Evolutionary conservation across 2,888 invertebrate genomes (phyloP).

Genomic region (Drosophila monieri): DNA sequence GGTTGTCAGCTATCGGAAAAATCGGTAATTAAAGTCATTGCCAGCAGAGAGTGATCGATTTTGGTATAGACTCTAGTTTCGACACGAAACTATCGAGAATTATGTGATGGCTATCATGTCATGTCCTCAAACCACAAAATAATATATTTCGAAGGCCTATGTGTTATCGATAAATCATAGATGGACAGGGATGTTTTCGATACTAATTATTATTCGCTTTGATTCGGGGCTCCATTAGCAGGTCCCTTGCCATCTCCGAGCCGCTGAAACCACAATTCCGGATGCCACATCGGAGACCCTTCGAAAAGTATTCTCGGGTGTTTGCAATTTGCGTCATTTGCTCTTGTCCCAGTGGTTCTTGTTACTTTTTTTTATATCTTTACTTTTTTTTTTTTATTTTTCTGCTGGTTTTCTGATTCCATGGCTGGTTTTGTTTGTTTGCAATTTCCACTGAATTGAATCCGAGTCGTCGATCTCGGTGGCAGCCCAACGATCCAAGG

Average conservation of each 20-base stretch:
- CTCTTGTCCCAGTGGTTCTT: conserved; percentile 37
- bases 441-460: conserved; percentile 53
- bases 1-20: conserved; percentile 12
- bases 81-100: neutral
- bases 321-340: conserved; percentile 70
- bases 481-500: neutral
- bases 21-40: conserved; percentile 21
- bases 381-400: neutral
- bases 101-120: neutral
- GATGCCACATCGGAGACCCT: conserved; percentile 16
- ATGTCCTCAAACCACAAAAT: neutral
- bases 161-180: neutral
- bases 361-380: conserved; percentile 12
- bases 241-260: neutral
- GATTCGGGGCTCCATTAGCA: conserved; percentile 2
- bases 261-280: conserved; percentile 5
- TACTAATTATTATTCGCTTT: neutral
- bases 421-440: conserved; percentile 27
- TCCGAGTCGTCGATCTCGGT: conserved; percentile 30
- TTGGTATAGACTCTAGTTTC: neutral
- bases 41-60: conserved; percentile 28
- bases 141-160: neutral
- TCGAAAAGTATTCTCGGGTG: conserved; percentile 30
- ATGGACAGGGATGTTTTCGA: too few relatives aligned
- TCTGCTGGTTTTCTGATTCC: conserved; percentile 16